Evolutionary conservation across 2,113 vertebrate species (phyloP).

Genomic region (Ptyas mucosa): DNA sequence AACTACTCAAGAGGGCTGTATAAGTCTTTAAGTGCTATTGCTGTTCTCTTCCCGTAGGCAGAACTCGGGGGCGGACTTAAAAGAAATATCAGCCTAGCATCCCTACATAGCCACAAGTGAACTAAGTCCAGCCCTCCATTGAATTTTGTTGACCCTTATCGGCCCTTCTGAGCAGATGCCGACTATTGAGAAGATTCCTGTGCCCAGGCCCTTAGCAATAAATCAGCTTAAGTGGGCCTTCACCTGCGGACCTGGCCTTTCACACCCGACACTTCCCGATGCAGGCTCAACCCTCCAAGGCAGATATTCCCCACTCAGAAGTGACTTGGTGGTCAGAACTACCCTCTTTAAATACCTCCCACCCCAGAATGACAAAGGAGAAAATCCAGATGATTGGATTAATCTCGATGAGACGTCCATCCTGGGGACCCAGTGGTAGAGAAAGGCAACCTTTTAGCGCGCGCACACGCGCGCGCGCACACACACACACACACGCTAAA

Average conservation of each 20-base stretch:
- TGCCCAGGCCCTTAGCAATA: background rate
- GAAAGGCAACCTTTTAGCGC: background rate
- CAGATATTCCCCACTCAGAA: background rate
- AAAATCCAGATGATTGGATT: background rate
- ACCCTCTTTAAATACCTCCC: background rate
- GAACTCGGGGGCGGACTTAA: background rate
- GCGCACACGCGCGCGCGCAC: too few relatives aligned
- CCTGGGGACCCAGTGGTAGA: background rate
- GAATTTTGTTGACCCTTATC: background rate
- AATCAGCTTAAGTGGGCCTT: background rate
- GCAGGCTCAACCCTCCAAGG: background rate
- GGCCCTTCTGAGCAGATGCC: too few relatives aligned
- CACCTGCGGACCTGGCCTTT: background rate
- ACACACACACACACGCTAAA: too few relatives aligned
- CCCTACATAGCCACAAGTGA: background rate
- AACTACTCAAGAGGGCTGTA: background rate
- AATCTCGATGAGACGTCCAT: accelerated
- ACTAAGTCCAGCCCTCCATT: background rate
- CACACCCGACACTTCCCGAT: background rate
- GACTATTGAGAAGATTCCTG: background rate
- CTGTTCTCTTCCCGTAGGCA: background rate
- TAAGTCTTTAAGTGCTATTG: background rate
- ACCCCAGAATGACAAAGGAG: background rate
- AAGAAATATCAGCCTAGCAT: background rate
- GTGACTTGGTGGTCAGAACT: background rate